Conservation (phyloP, 1,140 invertebrate genomes). For the Macrobrachium nipponense region DNA sequence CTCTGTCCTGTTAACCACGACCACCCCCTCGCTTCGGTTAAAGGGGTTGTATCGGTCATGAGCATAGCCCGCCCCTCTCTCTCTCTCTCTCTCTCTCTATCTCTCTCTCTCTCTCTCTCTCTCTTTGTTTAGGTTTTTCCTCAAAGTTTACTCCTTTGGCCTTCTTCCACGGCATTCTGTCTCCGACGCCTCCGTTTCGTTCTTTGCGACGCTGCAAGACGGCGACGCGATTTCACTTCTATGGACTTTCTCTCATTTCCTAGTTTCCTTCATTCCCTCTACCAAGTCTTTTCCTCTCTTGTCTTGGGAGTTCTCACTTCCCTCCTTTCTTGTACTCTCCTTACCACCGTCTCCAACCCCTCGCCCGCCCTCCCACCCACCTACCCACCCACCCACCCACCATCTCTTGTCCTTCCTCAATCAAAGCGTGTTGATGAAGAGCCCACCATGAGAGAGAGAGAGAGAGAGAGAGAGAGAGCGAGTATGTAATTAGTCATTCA, state of each 20-base stretch:
- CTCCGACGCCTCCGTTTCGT: no score
- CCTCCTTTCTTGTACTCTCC: not conserved
- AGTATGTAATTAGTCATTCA: no score
- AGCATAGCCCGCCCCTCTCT: slow-evolving; percentile 51
- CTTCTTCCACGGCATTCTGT: not conserved
- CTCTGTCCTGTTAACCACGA: not conserved
- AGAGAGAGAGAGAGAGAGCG: no score
- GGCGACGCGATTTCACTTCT: slow-evolving; percentile 20
- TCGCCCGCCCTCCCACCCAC: not conserved
- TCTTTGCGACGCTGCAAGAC: no score
- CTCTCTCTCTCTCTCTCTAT: slow-evolving; percentile 35
- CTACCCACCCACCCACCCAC: not conserved
- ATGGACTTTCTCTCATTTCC: slow-evolving; percentile 25
- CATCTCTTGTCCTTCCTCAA: not conserved
- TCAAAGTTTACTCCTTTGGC: not conserved
- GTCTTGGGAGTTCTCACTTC: slow-evolving; percentile 12
- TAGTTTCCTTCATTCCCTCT: slow-evolving; percentile 5
- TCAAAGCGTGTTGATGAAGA: no score
- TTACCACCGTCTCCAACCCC: no score
- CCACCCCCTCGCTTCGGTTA: slow-evolving; percentile 46
- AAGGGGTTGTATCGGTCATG: slow-evolving; percentile 61
- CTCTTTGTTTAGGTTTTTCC: slow-evolving; percentile 23
- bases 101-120: slow-evolving; percentile 37
- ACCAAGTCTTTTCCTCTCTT: slow-evolving; percentile 25
- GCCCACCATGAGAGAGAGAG: no score